Evolutionary conservation across 2,888 invertebrate genomes (phyloP), one percentile per base, ranked within the genome.

Genomic region (Meteorus colon): DNA sequence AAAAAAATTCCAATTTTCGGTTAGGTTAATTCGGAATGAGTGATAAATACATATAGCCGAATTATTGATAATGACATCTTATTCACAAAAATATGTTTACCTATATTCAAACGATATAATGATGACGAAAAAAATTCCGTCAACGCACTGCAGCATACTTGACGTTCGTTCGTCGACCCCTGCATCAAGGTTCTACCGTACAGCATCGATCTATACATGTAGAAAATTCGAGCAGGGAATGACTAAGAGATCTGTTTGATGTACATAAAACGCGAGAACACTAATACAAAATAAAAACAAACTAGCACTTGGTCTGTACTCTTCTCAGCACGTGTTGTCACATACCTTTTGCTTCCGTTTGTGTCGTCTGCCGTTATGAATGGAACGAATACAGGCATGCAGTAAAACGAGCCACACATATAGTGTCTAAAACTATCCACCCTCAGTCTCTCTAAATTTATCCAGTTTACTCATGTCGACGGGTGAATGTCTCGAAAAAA

Each of bases 401-500:
- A 66, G 41, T 34, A 68, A 31, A 59, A 19, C 59, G 48, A 62
- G 34, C 68, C 45, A 69, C 60, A 59, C 60, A 68, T 51, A 45
- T 65, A 73, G 74, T 75, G 70, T 75, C 65, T 68, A 69, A 66
- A 74, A 73, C 76, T 75, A 79, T 75, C 77, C 78, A 79, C 81
- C 81, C 80, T 78, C 74, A 51, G 60, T 31, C 51, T 29, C 41
- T 80, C 81, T 81, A 80, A 80, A 81, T 79, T 79, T 81, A 76
- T 66, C 41, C 76, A 48, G 63, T 55, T 29, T 59, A 27, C 27
- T 34, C 41, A 31, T 66, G 67, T 60, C 76, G 31, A 71, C 76
- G 75, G 65, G 75, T 78, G 79, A 75, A 77, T 81, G 77, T 77
- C 77, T 77, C 59, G 63, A 59, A 81, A 78, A 78, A 77, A 48